A percentile compares a stretch with the other conserved stretches of the same genome.
These are phyloP conservation scores for Brachypodius melanocephalos DNA, from an alignment of 2,113 vertebrate genomes.

Conservation along the genomic window DNA sequence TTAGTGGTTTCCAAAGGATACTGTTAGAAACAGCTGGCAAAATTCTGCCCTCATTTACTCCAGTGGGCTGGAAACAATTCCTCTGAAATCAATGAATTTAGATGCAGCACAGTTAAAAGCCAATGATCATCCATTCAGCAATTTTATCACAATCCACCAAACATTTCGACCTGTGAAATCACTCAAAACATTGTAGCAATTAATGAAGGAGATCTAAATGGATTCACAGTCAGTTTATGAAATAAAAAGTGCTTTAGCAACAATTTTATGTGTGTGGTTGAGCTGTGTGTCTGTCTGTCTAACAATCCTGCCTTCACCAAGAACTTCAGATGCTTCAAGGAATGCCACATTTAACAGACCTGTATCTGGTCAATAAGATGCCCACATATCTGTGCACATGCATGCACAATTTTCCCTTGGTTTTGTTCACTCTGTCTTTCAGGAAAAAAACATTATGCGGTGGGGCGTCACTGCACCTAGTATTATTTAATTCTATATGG, in stretches of 20 bases:
- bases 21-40: neutral
- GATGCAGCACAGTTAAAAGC: neutral
- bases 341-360: neutral
- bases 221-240: neutral
- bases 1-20: neutral
- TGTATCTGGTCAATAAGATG: neutral
- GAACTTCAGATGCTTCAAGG: neutral
- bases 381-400: neutral
- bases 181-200: neutral
- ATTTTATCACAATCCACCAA: neutral
- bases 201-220: neutral
- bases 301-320: neutral
- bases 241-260: neutral
- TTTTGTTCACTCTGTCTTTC: neutral
- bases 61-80: neutral
- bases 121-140: neutral
- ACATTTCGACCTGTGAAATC: fast-evolving
- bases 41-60: neutral
- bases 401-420: neutral
- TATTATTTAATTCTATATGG: neutral
- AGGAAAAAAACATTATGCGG: neutral
- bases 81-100: neutral
- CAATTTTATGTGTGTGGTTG: fast-evolving
- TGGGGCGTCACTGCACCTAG: neutral
- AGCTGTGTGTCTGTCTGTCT: neutral